A percentile compares a stretch with the other conserved stretches of the same genome.
phyloP scores from a whole-genome alignment of 2,888 invertebrate genomes.

The Tipula unca region DNA sequence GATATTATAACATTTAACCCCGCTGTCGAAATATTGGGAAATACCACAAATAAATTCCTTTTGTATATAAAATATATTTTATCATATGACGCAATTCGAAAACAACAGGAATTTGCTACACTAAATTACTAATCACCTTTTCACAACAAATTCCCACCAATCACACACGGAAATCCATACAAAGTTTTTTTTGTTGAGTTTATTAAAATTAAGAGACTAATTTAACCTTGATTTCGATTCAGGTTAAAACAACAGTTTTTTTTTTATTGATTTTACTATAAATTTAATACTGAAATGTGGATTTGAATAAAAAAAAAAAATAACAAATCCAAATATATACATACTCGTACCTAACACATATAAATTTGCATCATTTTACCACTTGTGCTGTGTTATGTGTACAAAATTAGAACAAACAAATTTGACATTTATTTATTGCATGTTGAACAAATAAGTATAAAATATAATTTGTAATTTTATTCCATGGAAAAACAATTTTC shows the following conservation, averaged over 20 bases:
- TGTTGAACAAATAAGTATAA: conserved; percentile 8
- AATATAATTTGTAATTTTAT: background rate
- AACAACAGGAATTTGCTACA: background rate
- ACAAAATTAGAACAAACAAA: conserved; percentile 1
- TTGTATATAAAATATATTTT: background rate
- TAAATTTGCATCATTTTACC: background rate
- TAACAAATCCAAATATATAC: too few relatives aligned
- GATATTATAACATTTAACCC: background rate
- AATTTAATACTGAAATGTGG: background rate
- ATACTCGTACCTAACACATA: background rate
- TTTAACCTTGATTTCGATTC: background rate
- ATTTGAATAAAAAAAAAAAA: background rate
- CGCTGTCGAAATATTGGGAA: background rate
- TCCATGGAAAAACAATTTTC: background rate
- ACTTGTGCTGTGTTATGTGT: background rate
- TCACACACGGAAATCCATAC: background rate
- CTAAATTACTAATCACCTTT: background rate
- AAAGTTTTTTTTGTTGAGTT: background rate
- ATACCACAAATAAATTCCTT: background rate
- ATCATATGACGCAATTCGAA: background rate
- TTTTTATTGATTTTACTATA: background rate
- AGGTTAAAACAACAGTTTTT: background rate
- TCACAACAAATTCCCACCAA: background rate
- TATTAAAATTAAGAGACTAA: background rate
- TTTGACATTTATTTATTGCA: background rate